Conservation (phyloP, 2,113 vertebrate species). For the Cygnus atratus region DNA sequence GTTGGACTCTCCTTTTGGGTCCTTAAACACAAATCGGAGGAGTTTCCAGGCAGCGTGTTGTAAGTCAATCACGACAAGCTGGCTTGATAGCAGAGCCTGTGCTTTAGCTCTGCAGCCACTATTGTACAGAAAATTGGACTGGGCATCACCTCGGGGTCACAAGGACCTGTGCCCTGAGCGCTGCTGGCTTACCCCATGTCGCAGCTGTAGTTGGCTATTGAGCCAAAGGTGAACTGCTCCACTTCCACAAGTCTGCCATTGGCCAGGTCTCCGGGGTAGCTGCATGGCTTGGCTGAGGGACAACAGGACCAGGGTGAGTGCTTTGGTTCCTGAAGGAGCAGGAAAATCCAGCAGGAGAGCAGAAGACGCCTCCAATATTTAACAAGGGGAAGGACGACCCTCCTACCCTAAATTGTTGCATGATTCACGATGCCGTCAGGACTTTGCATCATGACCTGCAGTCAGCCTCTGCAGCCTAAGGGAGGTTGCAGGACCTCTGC, state of each 20-base stretch:
- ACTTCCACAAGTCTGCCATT: background rate
- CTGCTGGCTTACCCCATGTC: conserved; percentile 6
- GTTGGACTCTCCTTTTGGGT: background rate
- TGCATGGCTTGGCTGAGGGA: background rate
- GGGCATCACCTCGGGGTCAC: background rate
- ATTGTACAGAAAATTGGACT: background rate
- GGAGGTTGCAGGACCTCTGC: background rate
- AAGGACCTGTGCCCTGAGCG: rapidly evolving
- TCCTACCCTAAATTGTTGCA: background rate
- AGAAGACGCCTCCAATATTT: background rate
- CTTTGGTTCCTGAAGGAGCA: background rate
- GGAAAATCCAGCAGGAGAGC: background rate
- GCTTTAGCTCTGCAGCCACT: background rate
- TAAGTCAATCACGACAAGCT: background rate
- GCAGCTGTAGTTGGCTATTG: conserved; percentile 21
- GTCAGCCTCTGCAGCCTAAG: background rate
- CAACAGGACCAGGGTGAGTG: background rate
- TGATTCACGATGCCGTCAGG: rapidly evolving
- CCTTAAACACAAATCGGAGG: background rate
- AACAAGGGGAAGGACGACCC: background rate
- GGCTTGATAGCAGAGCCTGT: background rate
- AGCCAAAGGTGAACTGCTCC: rapidly evolving
- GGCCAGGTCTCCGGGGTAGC: background rate
- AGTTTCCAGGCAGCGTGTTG: background rate
- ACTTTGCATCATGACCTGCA: rapidly evolving